These are phyloP conservation scores for Nephotettix cincticeps DNA, from an alignment of 1,140 invertebrate genomes.

Conservation along the genomic window DNA sequence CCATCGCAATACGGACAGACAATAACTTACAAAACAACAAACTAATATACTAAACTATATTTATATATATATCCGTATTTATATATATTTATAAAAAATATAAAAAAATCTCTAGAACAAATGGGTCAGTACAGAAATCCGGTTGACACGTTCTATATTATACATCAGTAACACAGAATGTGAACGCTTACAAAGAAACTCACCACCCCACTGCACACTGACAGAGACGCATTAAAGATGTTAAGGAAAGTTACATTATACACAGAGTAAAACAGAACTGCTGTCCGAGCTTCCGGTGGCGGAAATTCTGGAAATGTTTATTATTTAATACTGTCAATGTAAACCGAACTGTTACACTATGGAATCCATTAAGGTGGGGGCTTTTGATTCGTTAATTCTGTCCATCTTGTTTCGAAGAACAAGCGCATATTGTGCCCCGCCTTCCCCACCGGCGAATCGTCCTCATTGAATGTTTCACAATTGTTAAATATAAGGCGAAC, in stretches of 20 bases:
- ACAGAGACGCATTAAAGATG: not conserved
- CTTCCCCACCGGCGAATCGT: conserved; percentile 93
- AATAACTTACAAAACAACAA: conserved; percentile 13
- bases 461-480: conserved; percentile 97
- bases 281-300: no score
- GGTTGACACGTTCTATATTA: conserved; percentile 7
- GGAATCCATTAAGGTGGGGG: conserved; percentile 9
- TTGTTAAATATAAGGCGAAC: conserved; percentile 93
- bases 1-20: not conserved
- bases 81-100: conserved; percentile 20
- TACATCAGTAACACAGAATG: conserved; percentile 12
- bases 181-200: not conserved
- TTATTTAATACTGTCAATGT: conserved; percentile 4
- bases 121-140: conserved; percentile 13
- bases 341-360: not conserved
- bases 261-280: no score
- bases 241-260: no score
- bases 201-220: conserved; percentile 8
- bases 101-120: conserved; percentile 15
- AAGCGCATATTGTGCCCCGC: conserved; percentile 88
- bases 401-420: conserved; percentile 89
- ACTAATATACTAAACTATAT: not conserved
- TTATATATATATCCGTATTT: not conserved
- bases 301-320: not conserved
- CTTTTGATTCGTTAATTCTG: conserved; percentile 54